Conservation (phyloP, 2,888 invertebrate genomes). For the Cryptocephalus moraei region DNA sequence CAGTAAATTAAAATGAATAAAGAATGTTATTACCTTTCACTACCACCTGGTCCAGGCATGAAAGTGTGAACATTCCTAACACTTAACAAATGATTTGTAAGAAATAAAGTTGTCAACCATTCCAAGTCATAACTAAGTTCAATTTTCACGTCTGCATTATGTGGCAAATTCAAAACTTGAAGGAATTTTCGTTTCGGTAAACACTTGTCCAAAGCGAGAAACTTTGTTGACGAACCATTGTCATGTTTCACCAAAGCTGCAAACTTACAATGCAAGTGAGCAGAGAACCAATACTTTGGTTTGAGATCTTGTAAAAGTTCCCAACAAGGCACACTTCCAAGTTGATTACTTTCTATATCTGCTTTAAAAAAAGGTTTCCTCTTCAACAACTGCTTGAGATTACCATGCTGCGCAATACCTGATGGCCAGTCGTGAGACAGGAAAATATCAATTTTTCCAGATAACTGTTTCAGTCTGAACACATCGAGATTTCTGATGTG, state of each 20-base stretch:
- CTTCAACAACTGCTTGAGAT: slow-evolving; percentile 59
- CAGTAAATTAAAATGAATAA: background rate
- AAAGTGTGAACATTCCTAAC: slow-evolving; percentile 59
- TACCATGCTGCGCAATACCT: slow-evolving; percentile 77
- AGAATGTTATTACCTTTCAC: slow-evolving; percentile 47
- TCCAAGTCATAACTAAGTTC: slow-evolving; percentile 75
- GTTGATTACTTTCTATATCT: slow-evolving; percentile 66
- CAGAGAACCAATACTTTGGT: slow-evolving; percentile 93
- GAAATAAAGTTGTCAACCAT: slow-evolving; percentile 81
- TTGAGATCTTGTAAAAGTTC: slow-evolving; percentile 70
- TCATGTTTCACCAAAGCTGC: slow-evolving; percentile 75
- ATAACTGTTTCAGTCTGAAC: slow-evolving; percentile 76
- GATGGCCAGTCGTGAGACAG: slow-evolving; percentile 97
- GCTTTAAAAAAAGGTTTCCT: slow-evolving; percentile 60
- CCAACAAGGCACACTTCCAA: slow-evolving; percentile 84
- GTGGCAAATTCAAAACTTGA: slow-evolving; percentile 61
- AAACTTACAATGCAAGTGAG: slow-evolving; percentile 95
- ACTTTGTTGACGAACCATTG: slow-evolving; percentile 56
- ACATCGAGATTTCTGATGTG: slow-evolving; percentile 84
- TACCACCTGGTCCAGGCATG: slow-evolving; percentile 71
- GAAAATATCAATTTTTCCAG: slow-evolving; percentile 69
- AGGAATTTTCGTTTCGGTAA: slow-evolving; percentile 80
- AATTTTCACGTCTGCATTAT: slow-evolving; percentile 45
- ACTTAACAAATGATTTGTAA: slow-evolving; percentile 80
- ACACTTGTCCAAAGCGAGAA: slow-evolving; percentile 94